Evolutionary conservation across 2,888 invertebrate genomes (phyloP).

Genomic region (Ypsolopha sequella): DNA sequence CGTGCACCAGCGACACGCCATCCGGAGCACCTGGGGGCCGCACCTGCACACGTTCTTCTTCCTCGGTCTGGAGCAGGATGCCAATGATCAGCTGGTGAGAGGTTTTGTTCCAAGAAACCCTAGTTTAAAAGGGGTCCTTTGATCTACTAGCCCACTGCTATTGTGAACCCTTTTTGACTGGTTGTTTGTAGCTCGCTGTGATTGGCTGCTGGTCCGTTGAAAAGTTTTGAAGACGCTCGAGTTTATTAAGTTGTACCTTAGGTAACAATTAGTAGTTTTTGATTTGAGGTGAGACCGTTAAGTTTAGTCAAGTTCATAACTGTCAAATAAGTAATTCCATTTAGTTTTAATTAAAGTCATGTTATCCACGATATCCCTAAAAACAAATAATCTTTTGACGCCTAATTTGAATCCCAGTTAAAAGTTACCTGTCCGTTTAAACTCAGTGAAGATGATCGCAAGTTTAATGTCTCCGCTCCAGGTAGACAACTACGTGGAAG

Average conservation of each 20-base stretch:
- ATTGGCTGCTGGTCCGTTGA: too few species aligned
- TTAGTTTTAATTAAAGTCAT: background rate
- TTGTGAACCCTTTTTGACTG: too few species aligned
- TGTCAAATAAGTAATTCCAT: background rate
- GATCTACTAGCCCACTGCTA: too few species aligned
- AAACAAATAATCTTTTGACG: too few species aligned
- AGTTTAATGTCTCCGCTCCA: slow-evolving; percentile 15
- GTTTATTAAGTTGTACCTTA: too few species aligned
- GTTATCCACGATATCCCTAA: background rate
- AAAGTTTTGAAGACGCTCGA: too few species aligned
- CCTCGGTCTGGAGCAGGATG: slow-evolving; percentile 50
- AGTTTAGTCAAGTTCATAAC: too few species aligned
- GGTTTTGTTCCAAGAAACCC: background rate
- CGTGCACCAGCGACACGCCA: slow-evolving; percentile 59
- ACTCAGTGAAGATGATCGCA: background rate
- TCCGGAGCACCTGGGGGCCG: slow-evolving; percentile 71
- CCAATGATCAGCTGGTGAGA: slow-evolving; percentile 32
- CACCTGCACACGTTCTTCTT: slow-evolving; percentile 67
- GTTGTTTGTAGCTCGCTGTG: too few species aligned
- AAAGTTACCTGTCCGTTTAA: slow-evolving; percentile 1
- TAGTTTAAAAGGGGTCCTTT: too few species aligned
- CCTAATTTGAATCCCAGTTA: background rate
- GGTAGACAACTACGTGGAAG: slow-evolving; percentile 55
- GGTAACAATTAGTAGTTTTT: too few species aligned
- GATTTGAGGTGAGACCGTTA: too few species aligned